Evolutionary conservation across 2,113 vertebrate genomes (phyloP), one percentile per base, ranked within the genome.

Genomic region (Calypte anna): DNA sequence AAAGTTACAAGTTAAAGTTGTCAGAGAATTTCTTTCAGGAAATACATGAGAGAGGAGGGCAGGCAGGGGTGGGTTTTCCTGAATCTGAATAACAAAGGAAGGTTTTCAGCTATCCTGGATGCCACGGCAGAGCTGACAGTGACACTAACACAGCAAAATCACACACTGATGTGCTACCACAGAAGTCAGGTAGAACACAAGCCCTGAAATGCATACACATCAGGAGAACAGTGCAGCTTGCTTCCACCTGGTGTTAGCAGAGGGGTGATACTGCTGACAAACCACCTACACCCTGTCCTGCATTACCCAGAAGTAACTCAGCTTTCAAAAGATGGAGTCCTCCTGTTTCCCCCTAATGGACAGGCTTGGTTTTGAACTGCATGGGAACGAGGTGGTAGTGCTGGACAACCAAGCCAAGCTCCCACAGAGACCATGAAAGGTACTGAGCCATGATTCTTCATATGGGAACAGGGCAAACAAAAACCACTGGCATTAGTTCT

Each of bases 131-230:
- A 83, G 23, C 20, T 72, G 38, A 25, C 2, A 2, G 12, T 79
- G 20, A 44, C 12, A 20, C 28, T 67, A 67, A 61, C 23, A 64
- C 10, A 76, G 44, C 23, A 58, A 77, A 91, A 74, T 70, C 59
- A 23, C 16, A 4, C 19, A 10, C 3, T 19, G 15, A 55, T 59
- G 9, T 9, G 18, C 44, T 55, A 33, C 50, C 50, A 53, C 31
- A 44, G 20, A 57, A 17, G 40, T 38, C 36, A 64, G 9, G 24
- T 6, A n/a, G n/a, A 15, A 36, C 63, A 27, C 30, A 62, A 33
- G 4, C 31, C 51, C 58, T 46, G 27, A 2, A 6, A 0, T 59
- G 15, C 3, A 0, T 20, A 31, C n/a, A 7, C 7, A 7, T 30
- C 18, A 51, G 19, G 51, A 90, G 40, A 14, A 30, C 10, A 36